Conservation (phyloP, 2,797 vertebrate species). For the Acipenser ruthenus region DNA sequence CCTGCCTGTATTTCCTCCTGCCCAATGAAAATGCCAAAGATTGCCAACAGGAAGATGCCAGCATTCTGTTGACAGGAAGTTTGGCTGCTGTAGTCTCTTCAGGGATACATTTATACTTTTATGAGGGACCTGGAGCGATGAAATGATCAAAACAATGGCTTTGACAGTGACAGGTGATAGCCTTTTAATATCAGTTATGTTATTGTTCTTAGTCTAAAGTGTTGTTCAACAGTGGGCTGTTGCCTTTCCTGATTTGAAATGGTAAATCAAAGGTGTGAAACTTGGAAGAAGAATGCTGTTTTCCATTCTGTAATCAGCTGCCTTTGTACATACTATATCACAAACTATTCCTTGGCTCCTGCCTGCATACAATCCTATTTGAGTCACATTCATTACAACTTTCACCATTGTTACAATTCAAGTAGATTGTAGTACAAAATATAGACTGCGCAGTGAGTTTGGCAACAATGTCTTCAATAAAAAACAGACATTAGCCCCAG, state of each 20-base stretch:
- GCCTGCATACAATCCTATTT: conserved; percentile 16
- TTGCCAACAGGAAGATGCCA: conserved; percentile 53
- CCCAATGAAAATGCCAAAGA: conserved; percentile 43
- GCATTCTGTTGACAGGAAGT: conserved; percentile 56
- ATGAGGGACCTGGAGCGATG: conserved; percentile 30
- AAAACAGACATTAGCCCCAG: conserved; percentile 29
- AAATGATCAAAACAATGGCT: conserved; percentile 51
- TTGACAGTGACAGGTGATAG: conserved; percentile 44
- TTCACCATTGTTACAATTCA: neutral
- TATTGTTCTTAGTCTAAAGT: conserved; percentile 30
- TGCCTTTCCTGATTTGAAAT: conserved; percentile 17
- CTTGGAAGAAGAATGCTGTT: conserved; percentile 1
- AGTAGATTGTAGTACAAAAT: neutral
- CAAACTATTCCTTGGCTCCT: conserved; percentile 23
- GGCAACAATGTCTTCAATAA: conserved; percentile 33
- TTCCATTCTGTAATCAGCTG: neutral
- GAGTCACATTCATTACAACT: neutral
- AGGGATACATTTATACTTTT: conserved; percentile 39
- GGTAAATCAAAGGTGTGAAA: neutral
- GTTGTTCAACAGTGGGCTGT: neutral
- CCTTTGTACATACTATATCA: conserved; percentile 15
- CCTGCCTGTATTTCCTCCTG: conserved; percentile 38
- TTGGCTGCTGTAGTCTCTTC: conserved; percentile 42
- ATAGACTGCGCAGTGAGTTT: conserved; percentile 9
- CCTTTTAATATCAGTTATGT: conserved; percentile 43